phyloP scores from a whole-genome alignment of 2,888 invertebrate genomes.

The Phaedon cochleariae region DNA sequence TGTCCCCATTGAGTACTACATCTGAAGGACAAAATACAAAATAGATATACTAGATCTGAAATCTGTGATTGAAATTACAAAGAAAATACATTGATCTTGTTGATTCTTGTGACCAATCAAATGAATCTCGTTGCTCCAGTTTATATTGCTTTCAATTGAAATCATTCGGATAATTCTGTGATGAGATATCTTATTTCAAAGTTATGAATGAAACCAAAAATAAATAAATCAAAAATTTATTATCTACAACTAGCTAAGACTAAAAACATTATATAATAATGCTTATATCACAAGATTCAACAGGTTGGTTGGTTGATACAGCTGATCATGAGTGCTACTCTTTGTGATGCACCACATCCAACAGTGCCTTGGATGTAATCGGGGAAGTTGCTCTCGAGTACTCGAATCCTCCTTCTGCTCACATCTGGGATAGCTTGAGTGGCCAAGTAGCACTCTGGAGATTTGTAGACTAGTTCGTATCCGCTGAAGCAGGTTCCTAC shows the following conservation, averaged over 20 bases:
- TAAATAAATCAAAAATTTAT: constrained; percentile 1
- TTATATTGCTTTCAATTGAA: too few species aligned
- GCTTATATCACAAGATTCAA: constrained; percentile 13
- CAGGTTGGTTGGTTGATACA: constrained; percentile 15
- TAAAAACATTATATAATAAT: constrained; percentile 23
- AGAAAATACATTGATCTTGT: too few species aligned
- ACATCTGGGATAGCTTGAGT: constrained; percentile 67
- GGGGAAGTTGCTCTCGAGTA: constrained; percentile 71
- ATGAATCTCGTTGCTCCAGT: too few species aligned
- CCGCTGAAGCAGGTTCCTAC: constrained; percentile 61
- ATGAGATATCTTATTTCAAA: too few species aligned
- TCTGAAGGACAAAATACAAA: too few species aligned
- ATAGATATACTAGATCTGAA: too few species aligned
- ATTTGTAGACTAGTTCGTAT: constrained; percentile 66
- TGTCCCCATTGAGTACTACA: too few species aligned
- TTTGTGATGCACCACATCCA: constrained; percentile 70
- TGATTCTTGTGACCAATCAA: too few species aligned
- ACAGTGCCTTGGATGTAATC: constrained; percentile 70
- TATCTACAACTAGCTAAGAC: constrained; percentile 1
- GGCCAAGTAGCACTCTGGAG: constrained; percentile 65
- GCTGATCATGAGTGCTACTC: constrained; percentile 55
- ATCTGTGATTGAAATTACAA: too few species aligned
- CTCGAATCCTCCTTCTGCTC: constrained; percentile 66
- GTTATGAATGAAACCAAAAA: neutral
- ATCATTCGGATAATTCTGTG: too few species aligned